Percentiles rank a stretch among this genome's conserved stretches.
Evolutionary conservation across 2,113 vertebrate species (phyloP).

Genomic region (Lycocorax pyrrhopterus): DNA sequence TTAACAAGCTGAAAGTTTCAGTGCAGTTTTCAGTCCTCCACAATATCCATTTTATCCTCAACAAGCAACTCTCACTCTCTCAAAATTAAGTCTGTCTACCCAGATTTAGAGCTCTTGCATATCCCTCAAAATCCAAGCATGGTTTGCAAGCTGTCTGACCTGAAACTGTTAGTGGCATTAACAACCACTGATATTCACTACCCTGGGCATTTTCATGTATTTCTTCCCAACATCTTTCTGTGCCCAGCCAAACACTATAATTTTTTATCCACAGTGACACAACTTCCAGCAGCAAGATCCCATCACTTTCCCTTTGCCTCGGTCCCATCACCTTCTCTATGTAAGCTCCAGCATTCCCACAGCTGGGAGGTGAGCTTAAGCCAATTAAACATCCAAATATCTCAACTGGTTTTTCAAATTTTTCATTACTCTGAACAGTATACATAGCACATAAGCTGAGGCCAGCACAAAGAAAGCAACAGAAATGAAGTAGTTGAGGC

Average conservation of each 20-base stretch:
- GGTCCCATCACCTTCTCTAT: not conserved
- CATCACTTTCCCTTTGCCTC: not conserved
- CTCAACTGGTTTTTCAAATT: not conserved
- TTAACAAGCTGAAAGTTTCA: not conserved
- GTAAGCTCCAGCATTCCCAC: not conserved
- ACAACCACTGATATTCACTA: not conserved
- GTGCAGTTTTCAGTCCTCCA: not conserved
- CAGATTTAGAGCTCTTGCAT: not conserved
- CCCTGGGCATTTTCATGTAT: not conserved
- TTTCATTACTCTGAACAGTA: not conserved
- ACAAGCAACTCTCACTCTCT: not conserved
- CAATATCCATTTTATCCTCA: not conserved
- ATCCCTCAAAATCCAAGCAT: not conserved
- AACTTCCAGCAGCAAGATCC: not conserved
- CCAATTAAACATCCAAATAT: not conserved
- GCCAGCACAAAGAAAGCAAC: not conserved
- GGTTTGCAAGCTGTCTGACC: not conserved
- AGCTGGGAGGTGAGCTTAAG: not conserved
- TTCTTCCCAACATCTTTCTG: not conserved
- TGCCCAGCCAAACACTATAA: not conserved
- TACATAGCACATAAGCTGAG: not conserved
- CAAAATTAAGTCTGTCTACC: not conserved
- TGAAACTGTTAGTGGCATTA: not conserved
- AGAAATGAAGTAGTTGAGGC: not conserved
- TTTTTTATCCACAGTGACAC: not conserved